phyloP scores from a whole-genome alignment of 2,888 invertebrate species.

The Coelopa pilipes region DNA sequence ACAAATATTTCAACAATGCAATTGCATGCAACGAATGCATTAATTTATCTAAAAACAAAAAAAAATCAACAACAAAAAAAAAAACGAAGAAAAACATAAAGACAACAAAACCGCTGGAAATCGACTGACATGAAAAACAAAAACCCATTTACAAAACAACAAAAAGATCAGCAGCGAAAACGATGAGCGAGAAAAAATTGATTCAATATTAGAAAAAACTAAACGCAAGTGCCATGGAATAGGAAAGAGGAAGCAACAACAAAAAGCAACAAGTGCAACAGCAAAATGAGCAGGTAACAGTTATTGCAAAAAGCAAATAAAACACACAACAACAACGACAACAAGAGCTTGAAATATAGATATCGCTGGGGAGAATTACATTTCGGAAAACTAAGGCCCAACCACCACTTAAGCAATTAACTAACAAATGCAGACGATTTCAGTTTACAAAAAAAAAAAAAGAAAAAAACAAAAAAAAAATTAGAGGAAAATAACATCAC shows the following conservation, averaged over 20 bases:
- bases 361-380: neutral
- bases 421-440: conserved; percentile 22
- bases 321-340: too few relatives aligned
- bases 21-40: neutral
- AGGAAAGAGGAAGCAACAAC: neutral
- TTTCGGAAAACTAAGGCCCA: neutral
- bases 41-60: too few relatives aligned
- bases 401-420: conserved; percentile 24
- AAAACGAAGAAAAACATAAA: too few relatives aligned
- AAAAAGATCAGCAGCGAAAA: too few relatives aligned
- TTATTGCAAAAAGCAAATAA: too few relatives aligned
- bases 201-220: neutral
- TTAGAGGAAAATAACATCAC: neutral
- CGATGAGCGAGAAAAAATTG: neutral
- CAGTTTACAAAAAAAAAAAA: neutral
- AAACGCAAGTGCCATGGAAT: neutral
- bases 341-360: neutral
- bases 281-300: too few relatives aligned
- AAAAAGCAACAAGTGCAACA: too few relatives aligned
- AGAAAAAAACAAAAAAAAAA: too few relatives aligned
- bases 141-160: too few relatives aligned
- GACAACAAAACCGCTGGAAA: too few relatives aligned
- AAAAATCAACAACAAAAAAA: too few relatives aligned
- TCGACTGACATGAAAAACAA: too few relatives aligned
- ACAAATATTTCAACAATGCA: neutral